These are phyloP conservation scores for Rafetus swinhoei DNA, from an alignment of 2,113 vertebrate species.

Conservation along the genomic window DNA sequence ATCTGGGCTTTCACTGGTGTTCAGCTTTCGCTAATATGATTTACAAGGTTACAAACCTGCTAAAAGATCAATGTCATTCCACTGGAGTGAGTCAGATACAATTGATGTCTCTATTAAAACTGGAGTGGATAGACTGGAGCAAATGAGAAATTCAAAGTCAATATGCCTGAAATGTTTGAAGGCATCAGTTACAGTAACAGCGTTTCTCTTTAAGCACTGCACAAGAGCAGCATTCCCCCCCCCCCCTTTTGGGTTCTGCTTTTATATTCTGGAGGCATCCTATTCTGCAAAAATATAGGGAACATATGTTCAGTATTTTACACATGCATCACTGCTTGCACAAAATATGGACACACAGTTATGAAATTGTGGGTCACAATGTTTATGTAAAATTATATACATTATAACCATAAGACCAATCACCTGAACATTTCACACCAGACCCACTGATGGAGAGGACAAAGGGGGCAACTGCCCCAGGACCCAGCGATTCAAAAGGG, in stretches of 20 bases:
- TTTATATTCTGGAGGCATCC: accelerated
- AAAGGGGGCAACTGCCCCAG: too few species aligned
- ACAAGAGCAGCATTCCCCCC: not conserved
- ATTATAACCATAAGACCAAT: not conserved
- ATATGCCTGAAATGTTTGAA: not conserved
- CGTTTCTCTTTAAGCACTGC: not conserved
- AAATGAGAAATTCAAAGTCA: not conserved
- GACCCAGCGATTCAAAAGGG: too few species aligned
- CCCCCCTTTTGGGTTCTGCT: not conserved
- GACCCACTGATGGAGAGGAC: too few species aligned
- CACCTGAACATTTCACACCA: not conserved
- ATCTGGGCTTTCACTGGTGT: accelerated
- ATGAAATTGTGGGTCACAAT: not conserved
- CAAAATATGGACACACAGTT: not conserved
- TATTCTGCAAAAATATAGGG: not conserved
- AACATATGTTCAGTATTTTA: not conserved
- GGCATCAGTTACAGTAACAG: not conserved
- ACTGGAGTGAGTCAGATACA: accelerated
- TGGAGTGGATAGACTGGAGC: not conserved
- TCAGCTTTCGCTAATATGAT: not conserved
- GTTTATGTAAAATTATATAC: not conserved
- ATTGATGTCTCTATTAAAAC: not conserved
- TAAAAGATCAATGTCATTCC: not conserved
- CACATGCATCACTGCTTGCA: not conserved
- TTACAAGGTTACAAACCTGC: not conserved